phyloP scores from a whole-genome alignment of 2,888 invertebrate species.

The Camponotus fellah region DNA sequence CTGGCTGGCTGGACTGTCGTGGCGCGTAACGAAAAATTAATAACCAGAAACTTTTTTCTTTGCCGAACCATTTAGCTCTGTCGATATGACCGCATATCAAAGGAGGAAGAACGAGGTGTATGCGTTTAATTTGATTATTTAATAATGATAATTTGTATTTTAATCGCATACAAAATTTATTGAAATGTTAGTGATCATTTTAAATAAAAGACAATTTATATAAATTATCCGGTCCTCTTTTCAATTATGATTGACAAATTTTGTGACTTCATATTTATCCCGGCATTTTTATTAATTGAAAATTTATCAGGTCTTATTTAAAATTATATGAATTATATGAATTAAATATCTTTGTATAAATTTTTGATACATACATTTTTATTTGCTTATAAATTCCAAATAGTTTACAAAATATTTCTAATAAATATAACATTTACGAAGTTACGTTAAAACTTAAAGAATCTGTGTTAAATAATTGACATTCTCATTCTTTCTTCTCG shows the following conservation, averaged over 20 bases:
- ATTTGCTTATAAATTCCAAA: neutral
- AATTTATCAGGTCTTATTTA: neutral
- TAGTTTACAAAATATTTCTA: neutral
- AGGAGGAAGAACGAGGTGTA: neutral
- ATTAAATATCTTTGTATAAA: neutral
- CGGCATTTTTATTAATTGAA: neutral
- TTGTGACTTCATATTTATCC: no score
- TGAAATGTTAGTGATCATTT: neutral
- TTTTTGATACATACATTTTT: neutral
- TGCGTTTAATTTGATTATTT: slow-evolving; percentile 55
- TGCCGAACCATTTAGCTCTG: slow-evolving; percentile 34
- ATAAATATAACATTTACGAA: neutral
- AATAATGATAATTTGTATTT: neutral
- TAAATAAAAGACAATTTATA: neutral
- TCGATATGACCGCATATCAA: slow-evolving; percentile 40
- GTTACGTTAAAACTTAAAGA: neutral
- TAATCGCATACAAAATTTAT: neutral
- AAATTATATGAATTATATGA: neutral
- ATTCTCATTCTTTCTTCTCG: neutral
- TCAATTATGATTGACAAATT: no score
- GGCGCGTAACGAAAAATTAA: slow-evolving; percentile 64
- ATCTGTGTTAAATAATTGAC: neutral
- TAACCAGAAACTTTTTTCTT: slow-evolving; percentile 68
- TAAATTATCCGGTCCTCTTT: neutral
- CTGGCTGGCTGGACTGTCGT: slow-evolving; percentile 36